Conservation (phyloP, 2,888 invertebrate species). For the Acronicta psi region DNA sequence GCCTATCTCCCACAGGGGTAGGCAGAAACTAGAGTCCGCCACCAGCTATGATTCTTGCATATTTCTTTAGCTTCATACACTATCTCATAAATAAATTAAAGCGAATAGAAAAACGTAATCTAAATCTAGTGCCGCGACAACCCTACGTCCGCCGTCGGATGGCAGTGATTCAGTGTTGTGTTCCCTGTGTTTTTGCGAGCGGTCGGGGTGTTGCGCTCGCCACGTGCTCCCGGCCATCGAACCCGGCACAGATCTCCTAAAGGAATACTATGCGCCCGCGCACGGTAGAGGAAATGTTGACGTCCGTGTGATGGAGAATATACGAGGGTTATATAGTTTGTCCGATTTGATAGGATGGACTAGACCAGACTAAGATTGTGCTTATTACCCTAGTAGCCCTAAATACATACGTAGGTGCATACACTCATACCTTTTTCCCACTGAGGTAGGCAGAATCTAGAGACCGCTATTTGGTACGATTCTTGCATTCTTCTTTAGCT, state of each 20-base stretch:
- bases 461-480: too few species aligned
- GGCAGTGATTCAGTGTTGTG: constrained; percentile 71
- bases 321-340: constrained; percentile 5
- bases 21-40: too few species aligned
- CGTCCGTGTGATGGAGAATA: constrained; percentile 9
- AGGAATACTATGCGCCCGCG: constrained; percentile 75
- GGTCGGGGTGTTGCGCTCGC: constrained; percentile 75
- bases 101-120: background rate
- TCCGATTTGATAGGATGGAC: background rate
- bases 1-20: too few species aligned
- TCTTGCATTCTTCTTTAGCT: too few species aligned
- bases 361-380: too few species aligned
- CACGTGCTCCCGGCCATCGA: constrained; percentile 74
- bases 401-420: too few species aligned
- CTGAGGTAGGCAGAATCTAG: too few species aligned
- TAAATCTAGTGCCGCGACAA: constrained; percentile 30
- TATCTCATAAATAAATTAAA: too few species aligned
- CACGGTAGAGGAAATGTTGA: constrained; percentile 29
- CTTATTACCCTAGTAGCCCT: too few species aligned
- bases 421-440: too few species aligned
- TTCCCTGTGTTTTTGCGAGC: constrained; percentile 77
- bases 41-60: too few species aligned
- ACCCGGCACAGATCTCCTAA: constrained; percentile 76
- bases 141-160: constrained; percentile 47
- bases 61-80: too few species aligned